Base-by-base conservation (phyloP, 2,888 invertebrate genomes). In the Chrysina gloriosa region DNA sequence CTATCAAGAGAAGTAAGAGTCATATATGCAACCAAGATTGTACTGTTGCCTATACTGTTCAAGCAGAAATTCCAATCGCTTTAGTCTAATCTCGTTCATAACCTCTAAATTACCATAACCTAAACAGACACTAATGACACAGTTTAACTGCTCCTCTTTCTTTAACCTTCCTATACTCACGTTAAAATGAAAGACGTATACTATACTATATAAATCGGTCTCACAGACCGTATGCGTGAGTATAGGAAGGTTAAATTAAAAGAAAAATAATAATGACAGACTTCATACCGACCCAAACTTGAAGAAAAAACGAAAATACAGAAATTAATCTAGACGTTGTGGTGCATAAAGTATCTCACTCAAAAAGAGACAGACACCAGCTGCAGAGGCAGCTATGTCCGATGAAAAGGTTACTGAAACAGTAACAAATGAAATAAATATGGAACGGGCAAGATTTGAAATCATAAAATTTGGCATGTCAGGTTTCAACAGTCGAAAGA, bases 391-490 rank as follows among this genome's bases (percentile, higher is more conserved):
- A 47, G 25, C 6, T 16, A 61, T 23, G 34, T 23, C 25, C 3
- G 14, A 58, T 64, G 16, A 54, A 58, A 14, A 42, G 11, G 42
- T 2, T 45, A 2, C 14, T 4, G 47, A 34, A 65, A 54, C 31
- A 63, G 16, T 19, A 31, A 1, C 45, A 36, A 39, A 42, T 48
- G 89, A 90, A 76, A 84, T 92, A 70, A 91, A 93, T 74, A 88
- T 96, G 76, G 92, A 92, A 75, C 89, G 86, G 76, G 90, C 92
- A 0, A 87, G 93, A 63, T 90, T 91, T 81, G 96, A 96, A 79
- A 88, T 96, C 2, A 88, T 93, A 4, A 94, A 92, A 78, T 93
- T 95, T 81, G 95, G 94, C 29, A 91, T 93, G 84, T 88, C 89
- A 23, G 94, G 93, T 63, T 89, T 94, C 65, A 86, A 89, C 66